phyloP scores from a whole-genome alignment of 1,140 invertebrate genomes.

The Xylocopa sonorina region DNA sequence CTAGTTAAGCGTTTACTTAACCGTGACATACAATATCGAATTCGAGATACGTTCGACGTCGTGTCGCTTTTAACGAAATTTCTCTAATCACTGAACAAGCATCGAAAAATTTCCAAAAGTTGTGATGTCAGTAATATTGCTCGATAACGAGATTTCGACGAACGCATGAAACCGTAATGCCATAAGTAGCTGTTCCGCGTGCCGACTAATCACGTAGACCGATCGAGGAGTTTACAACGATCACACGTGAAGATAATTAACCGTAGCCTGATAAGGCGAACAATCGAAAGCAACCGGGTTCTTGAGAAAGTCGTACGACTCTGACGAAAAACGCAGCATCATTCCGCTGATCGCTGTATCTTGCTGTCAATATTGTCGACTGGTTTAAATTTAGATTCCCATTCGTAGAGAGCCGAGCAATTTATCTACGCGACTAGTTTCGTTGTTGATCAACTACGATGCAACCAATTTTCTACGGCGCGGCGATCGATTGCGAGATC shows the following conservation, averaged over 20 bases:
- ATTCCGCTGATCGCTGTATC: neutral
- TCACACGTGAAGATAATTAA: constrained; percentile 17
- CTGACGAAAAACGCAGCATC: neutral
- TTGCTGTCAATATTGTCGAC: neutral
- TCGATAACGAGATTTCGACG: neutral
- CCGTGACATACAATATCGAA: no score
- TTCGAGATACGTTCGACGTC: no score
- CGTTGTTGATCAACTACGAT: neutral
- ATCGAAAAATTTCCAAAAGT: neutral
- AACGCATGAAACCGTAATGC: neutral
- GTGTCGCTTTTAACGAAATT: no score
- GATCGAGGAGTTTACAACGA: constrained; percentile 25
- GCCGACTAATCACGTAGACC: neutral
- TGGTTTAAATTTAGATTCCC: neutral
- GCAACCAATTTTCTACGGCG: neutral
- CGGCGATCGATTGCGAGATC: neutral
- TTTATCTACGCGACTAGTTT: neutral
- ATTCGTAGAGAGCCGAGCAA: no score
- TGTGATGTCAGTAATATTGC: no score
- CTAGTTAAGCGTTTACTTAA: no score
- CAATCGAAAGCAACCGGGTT: neutral
- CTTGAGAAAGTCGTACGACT: neutral
- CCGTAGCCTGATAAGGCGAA: neutral
- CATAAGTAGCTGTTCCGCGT: neutral
- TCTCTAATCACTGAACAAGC: no score